Base-by-base conservation (phyloP, 2,888 invertebrate species). In the Aelia acuminata region DNA sequence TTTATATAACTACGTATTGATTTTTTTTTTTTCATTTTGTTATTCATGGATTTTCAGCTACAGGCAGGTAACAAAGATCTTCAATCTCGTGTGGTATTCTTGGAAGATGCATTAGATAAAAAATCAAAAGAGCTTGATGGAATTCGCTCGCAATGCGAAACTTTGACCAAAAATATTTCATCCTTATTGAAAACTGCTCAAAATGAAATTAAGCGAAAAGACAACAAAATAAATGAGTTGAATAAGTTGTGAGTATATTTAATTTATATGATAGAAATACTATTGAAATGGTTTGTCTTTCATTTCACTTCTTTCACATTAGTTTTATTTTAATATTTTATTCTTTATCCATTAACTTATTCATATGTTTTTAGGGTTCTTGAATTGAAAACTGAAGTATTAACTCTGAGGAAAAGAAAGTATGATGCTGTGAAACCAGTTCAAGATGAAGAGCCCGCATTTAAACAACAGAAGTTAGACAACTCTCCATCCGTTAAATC, bases 141-240 rank as follows among this genome's bases (percentile, higher is more conserved):
- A 18, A 87, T 88, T 43, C 80, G 89, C 43, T 53, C 80, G 15
- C 87, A 89, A 48, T 89, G 86, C 84, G 87, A 87, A 31, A 85
- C 48, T 63, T 84, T 90, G 20, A 86, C 84, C 20, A 89, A 87
- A 48, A 90, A 90, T 70, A 87, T 90, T 48, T 90, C 90, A 53
- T 89, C 90, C 8, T 50, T 90, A 11, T 89, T 89, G 53, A 90
- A 90, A 84, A 90, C 90, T 53, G 90, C 90, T 63, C 89, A 89
- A 57, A 85, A 85, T 53, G 90, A 90, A 84, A 87, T 90, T 63
- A 84, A 88, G 20, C 84, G 90, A 80, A 90, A 90, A 87, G 89
- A 90, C 47, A 89, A 88, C 39, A 89, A 88, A 47, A 90, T 90
- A n/a, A 18, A 87, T 43, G 90, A 90, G 48, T 88, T 90, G 22